Base-by-base conservation (phyloP, 2,888 invertebrate genomes). In the Plemyria rubiginata region DNA sequence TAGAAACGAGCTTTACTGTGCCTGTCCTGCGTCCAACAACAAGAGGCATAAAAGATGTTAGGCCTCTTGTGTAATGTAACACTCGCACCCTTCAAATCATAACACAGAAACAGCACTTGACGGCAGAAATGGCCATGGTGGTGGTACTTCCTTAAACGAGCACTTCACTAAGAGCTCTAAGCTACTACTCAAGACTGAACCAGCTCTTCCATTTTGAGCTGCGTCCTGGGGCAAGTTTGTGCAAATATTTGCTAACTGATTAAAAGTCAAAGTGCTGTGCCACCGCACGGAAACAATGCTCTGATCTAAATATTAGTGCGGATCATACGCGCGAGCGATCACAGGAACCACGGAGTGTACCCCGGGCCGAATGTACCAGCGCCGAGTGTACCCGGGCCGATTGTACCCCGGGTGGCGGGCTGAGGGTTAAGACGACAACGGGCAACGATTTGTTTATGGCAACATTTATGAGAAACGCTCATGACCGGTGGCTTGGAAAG, bases 161-260 rank as follows among this genome's bases (percentile, higher is more conserved):
- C 22, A 1, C 1, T 22, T 22, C 22, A 22, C 22, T 2, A 22
- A 22, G 22, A 22, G 22, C 22, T 22, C 22, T 22, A 22, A n/a
- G n/a, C 22, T 22, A 2, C 22, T 22, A 22, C n/a, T 4, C 32
- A 15, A 8, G 6, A 58, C 38, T 54, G 41, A 49, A 11, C 32
- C 0, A 46, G 61, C 55, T 53, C 4, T 28, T 29, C n/a, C 7
- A 13, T 32, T 15, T 36, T 15, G 9, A 58, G 57, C 65, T 51
- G n/a, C 41, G 22, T 32, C 54, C 22, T n/a, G 22, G 7, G 60
- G 53, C 57, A 60, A 65, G 65, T 65, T 64, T 65, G 60, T 65
- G 57, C 78, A 88, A 88, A 91, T 89, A 87, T 92, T 90, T 88
- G 90, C 83, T 74, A 78, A 85, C 86, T 91, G 91, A 91, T 91